Conservation (phyloP, 1,140 invertebrate species). For the Cephus cinctus region DNA sequence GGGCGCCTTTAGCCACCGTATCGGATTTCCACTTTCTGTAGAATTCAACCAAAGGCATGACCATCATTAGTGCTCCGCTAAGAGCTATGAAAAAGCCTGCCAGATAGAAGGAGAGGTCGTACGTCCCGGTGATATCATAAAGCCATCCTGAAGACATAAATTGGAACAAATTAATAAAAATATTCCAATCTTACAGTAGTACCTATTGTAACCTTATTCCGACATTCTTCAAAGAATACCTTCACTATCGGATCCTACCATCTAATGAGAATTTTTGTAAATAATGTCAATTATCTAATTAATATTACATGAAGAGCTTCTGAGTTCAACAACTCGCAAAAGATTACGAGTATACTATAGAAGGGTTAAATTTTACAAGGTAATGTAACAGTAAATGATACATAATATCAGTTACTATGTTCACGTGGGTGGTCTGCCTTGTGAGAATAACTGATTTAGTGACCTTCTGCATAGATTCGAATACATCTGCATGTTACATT, state of each 20-base stretch:
- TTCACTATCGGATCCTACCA: not conserved
- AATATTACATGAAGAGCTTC: no score
- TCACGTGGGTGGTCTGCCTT: no score
- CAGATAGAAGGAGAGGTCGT: conserved; percentile 83
- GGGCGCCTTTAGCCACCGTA: conserved; percentile 29
- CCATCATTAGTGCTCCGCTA: conserved; percentile 76
- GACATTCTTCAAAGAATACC: no score
- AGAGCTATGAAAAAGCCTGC: conserved; percentile 82
- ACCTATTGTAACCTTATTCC: no score
- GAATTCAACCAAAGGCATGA: conserved; percentile 60
- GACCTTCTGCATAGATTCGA: no score
- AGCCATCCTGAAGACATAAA: conserved; percentile 69
- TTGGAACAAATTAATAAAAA: not conserved
- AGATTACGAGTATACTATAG: no score
- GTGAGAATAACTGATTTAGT: no score
- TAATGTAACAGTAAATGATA: no score
- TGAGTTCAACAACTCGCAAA: no score
- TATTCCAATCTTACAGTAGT: not conserved
- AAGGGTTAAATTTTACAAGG: no score
- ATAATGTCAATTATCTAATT: not conserved
- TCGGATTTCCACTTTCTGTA: conserved; percentile 39
- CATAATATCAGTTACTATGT: no score
- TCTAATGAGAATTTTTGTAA: not conserved
- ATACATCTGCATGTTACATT: no score
- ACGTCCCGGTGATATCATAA: conserved; percentile 74